A percentile compares a stretch with the other conserved stretches of the same genome.
These are phyloP conservation scores for Copidosoma aretas DNA, from an alignment of 2,888 invertebrate species.

Conservation along the genomic window DNA sequence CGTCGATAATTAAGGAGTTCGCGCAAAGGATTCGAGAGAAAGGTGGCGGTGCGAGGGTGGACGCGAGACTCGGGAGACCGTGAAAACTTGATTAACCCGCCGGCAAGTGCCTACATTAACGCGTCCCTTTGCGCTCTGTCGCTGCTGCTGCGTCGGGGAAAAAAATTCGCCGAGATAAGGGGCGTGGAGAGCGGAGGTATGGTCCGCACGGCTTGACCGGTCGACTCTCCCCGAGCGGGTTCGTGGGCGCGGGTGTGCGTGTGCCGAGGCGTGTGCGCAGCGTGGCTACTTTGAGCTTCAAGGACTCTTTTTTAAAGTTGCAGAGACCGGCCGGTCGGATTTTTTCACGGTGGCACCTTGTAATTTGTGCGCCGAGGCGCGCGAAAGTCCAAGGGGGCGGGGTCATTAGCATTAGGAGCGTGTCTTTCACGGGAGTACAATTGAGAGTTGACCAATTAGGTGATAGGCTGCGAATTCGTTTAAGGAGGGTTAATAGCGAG, in stretches of 20 bases:
- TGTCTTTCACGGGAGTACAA: conserved; percentile 1
- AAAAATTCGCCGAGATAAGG: conserved; percentile 35
- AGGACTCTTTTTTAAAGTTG: no score
- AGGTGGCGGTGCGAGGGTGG: not conserved
- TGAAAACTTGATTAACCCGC: conserved; percentile 36
- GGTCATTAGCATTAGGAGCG: conserved; percentile 15
- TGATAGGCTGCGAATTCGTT: no score
- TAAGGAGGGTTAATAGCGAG: no score
- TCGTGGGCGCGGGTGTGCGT: no score
- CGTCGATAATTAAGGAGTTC: conserved; percentile 33
- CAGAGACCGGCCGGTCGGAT: no score
- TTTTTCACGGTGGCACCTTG: conserved; percentile 7
- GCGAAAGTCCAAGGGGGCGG: not conserved
- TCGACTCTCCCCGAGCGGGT: no score
- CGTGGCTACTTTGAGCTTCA: no score
- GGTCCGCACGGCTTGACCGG: no score
- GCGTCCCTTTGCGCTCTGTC: not conserved
- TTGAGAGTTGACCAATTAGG: conserved; percentile 24
- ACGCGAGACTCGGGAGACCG: conserved; percentile 13
- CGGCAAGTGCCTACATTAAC: conserved; percentile 35
- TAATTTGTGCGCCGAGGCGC: conserved; percentile 24
- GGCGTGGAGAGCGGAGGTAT: not conserved
- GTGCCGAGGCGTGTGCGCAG: no score
- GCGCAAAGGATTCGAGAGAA: conserved; percentile 21
- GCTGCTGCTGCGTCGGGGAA: not conserved